Base-by-base conservation (phyloP, 2,888 invertebrate species). In the Cheilosia impressa region DNA sequence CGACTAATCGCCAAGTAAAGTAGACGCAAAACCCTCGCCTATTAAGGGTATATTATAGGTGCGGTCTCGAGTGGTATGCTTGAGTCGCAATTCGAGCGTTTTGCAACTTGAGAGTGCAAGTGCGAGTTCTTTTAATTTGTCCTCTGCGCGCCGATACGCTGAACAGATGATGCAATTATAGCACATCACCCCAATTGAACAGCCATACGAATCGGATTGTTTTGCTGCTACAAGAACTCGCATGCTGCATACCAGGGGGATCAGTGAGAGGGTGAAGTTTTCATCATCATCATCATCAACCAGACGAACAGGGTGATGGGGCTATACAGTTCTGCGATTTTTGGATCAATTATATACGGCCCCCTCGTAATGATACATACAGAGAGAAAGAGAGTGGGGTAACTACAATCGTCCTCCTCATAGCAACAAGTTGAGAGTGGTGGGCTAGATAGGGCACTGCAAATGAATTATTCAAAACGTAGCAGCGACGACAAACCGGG, bases 121-220 rank as follows among this genome's bases (percentile, higher is more conserved):
- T 80, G 72, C 80, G 72, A 85, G 71, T 52, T 81, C 76, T 76
- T 85, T 81, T 84, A 84, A 84, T 75, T 76, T 81, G 79, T 72
- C 55, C 82, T 76, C 41, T n/a, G 63, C 63, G 24, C 50, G 34
- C 41, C 66, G 47, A 71, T 69, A 76, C 60, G n/a, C 31, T 63
- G 81, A 85, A 76, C 85, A 85, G 76, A 81, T 81, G 85, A 81
- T 72, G 81, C 85, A 85, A 85, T 81, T 85, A 85, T 81, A 85
- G 68, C 81, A 85, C 80, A 85, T 81, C 81, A 85, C 72, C 63
- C 72, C 81, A 45, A 81, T 85, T 81, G 81, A 76, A 77, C 76
- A 68, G 58, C 71, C 47, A 47, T 45, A 17, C 57, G 24, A 24
- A 62, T n/a, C 66, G 19, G 55, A 71, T 63, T 62, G 24, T 10